Evolutionary conservation across 2,113 vertebrate species (phyloP).

Genomic region (Merops nubicus): DNA sequence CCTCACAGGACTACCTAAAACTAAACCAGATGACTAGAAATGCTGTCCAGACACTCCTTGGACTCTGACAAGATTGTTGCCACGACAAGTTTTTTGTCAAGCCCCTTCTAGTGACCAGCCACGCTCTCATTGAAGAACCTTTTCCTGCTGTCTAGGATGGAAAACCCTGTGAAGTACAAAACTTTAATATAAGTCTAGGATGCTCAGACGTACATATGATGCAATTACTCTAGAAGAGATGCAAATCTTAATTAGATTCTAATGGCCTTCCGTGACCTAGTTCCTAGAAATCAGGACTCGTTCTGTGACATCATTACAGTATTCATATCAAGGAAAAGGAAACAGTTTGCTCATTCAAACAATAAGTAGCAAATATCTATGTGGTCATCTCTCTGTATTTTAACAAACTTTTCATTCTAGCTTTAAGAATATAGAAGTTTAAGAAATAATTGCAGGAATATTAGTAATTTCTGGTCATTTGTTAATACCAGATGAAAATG

Average conservation of each 20-base stretch:
- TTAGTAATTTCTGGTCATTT: not conserved
- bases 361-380: rapidly evolving
- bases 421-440: not conserved
- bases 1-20: not conserved
- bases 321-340: not conserved
- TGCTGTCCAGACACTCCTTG: not conserved
- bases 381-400: not conserved
- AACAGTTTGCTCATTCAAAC: not conserved
- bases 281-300: not conserved
- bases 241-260: not conserved
- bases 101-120: not conserved
- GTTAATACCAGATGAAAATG: not conserved
- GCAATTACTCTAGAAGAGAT: not conserved
- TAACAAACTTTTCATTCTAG: not conserved
- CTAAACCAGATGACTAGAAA: not conserved
- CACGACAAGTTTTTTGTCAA: not conserved
- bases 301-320: not conserved
- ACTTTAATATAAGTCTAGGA: not conserved
- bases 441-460: not conserved
- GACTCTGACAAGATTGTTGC: not conserved
- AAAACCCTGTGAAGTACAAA: not conserved
- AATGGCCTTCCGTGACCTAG: not conserved
- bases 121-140: not conserved
- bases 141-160: not conserved
- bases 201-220: not conserved